Percentiles rank a stretch among this genome's conserved stretches.
These are phyloP conservation scores for Dipodomys merriami DNA, from an alignment of 2,113 vertebrate genomes.

Conservation along the genomic window DNA sequence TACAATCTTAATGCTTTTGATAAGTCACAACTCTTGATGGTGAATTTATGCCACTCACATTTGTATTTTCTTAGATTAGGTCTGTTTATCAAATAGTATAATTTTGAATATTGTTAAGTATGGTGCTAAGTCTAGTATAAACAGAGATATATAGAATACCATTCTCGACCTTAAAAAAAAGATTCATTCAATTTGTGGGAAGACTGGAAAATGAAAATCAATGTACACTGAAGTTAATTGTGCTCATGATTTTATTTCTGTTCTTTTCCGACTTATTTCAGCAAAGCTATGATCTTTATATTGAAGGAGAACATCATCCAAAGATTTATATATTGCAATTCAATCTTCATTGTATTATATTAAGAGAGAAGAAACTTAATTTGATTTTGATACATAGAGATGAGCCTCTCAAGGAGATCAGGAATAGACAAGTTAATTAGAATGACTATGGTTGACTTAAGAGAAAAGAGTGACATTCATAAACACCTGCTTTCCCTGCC, in stretches of 20 bases:
- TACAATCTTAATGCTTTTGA: not conserved
- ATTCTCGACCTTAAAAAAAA: not conserved
- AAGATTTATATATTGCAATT: not conserved
- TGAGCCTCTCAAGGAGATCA: not conserved
- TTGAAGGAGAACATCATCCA: not conserved
- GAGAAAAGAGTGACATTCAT: not conserved
- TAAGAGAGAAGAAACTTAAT: not conserved
- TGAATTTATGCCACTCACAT: not conserved
- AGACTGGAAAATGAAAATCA: not conserved
- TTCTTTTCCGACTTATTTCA: not conserved
- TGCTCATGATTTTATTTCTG: not conserved
- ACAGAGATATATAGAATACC: not conserved
- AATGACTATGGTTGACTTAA: not conserved
- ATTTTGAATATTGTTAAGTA: not conserved
- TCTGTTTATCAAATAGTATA: not conserved
- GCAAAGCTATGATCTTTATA: not conserved
- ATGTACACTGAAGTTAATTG: not conserved
- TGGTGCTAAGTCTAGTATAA: not conserved
- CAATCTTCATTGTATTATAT: not conserved
- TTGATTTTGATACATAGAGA: no score
- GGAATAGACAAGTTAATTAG: not conserved
- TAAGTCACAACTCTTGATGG: not conserved
- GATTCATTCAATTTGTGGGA: not conserved
- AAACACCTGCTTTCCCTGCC: fast-evolving
- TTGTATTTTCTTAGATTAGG: not conserved